Percentiles rank a stretch among this genome's conserved stretches.
phyloP scores from a whole-genome alignment of 92 coral and sea anemone species.

The Galaxea fascicularis region DNA sequence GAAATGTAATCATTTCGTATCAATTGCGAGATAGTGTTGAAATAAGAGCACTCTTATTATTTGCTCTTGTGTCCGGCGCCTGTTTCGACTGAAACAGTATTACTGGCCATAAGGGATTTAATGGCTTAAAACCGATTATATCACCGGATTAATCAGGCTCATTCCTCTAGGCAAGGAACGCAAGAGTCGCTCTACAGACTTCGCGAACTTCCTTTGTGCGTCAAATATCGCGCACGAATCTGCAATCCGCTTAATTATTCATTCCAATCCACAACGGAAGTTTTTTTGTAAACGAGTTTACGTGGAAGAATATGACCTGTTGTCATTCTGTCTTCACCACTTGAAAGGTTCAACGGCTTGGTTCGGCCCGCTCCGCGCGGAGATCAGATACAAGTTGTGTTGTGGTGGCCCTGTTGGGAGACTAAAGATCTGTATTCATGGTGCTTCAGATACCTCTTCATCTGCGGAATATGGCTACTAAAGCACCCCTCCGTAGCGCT shows the following conservation, averaged over 20 bases:
- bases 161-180: constrained; percentile 23
- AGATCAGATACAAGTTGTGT: background rate
- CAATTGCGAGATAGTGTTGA: constrained; percentile 45
- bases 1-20: constrained; percentile 49
- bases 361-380: background rate
- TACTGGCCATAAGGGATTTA: constrained; percentile 20
- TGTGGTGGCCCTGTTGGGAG: background rate
- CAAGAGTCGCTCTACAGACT: background rate
- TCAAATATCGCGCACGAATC: constrained; percentile 13
- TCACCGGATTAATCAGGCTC: constrained; percentile 11
- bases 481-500: constrained; percentile 30
- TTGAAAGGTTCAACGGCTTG: background rate
- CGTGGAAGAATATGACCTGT: constrained; percentile 10
- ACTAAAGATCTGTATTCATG: constrained; percentile 20
- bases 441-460: constrained; percentile 20
- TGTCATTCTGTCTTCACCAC: background rate
- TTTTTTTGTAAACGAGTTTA: background rate
- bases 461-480: constrained; percentile 28
- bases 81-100: constrained; percentile 22
- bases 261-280: constrained; percentile 17
- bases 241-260: background rate
- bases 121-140: constrained; percentile 14
- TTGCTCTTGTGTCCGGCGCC: constrained; percentile 26
- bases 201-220: constrained; percentile 14
- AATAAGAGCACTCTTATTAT: constrained; percentile 20